phyloP scores from a whole-genome alignment of 2,888 invertebrate genomes.

The Parnassius glacialis region DNA sequence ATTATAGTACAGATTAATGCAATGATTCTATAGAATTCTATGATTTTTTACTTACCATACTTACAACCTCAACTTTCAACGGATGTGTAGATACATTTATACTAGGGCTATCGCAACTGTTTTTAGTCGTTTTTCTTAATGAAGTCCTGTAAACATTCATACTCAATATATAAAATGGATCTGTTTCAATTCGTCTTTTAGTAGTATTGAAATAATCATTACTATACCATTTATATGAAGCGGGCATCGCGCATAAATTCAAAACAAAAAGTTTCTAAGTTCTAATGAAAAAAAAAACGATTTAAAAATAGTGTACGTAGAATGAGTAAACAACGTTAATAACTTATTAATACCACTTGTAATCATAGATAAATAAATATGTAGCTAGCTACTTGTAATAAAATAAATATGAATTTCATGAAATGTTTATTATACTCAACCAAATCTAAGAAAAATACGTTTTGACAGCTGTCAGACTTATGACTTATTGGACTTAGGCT shows the following conservation, averaged over 20 bases:
- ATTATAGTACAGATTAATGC: neutral
- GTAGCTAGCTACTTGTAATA: no score
- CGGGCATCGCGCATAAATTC: conserved; percentile 19
- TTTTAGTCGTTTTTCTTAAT: conserved; percentile 34
- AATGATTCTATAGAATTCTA: neutral
- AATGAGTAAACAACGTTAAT: no score
- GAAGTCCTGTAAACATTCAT: conserved; percentile 48
- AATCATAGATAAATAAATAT: no score
- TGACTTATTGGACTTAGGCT: no score
- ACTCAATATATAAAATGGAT: neutral
- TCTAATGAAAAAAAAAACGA: no score
- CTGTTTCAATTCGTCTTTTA: neutral
- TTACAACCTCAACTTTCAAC: conserved; percentile 51
- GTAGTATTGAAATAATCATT: neutral
- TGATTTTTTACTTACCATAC: conserved; percentile 43
- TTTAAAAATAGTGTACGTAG: no score
- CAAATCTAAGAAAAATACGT: no score
- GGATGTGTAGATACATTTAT: conserved; percentile 68
- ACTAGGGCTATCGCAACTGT: conserved; percentile 44
- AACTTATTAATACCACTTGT: no score
- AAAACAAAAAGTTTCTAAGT: no score
- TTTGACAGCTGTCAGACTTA: no score
- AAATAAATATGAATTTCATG: no score
- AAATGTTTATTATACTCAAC: no score
- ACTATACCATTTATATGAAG: conserved; percentile 26